phyloP scores from a whole-genome alignment of 2,113 vertebrate species.

The Urocolius indicus region DNA sequence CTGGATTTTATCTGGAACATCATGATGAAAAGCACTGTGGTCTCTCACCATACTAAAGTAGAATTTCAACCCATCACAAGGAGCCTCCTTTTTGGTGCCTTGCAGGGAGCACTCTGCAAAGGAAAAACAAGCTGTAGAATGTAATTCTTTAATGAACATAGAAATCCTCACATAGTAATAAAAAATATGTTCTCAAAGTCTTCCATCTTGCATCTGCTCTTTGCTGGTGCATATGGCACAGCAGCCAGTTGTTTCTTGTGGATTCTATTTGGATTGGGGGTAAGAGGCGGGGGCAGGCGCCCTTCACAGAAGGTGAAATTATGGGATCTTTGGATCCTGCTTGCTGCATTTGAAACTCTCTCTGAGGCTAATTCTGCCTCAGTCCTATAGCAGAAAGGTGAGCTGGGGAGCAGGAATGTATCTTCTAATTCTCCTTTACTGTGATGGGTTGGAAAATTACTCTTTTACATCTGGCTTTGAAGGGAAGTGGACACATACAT shows the following conservation, averaged over 20 bases:
- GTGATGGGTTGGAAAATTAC: not conserved
- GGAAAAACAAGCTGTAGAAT: not conserved
- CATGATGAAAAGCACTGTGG: not conserved
- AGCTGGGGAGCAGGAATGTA: not conserved
- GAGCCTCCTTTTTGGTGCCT: not conserved
- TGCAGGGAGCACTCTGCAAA: not conserved
- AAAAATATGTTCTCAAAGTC: not conserved
- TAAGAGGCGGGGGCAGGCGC: not conserved
- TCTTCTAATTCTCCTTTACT: not conserved
- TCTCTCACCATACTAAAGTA: not conserved
- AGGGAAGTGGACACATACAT: not conserved
- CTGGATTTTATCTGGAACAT: not conserved
- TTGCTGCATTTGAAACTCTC: not conserved
- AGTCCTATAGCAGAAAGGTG: not conserved
- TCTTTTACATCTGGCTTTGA: not conserved
- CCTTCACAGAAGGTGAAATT: not conserved
- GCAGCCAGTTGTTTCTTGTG: not conserved
- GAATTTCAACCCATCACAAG: not conserved
- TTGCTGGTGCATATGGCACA: not conserved
- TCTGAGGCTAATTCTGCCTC: not conserved
- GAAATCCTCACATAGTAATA: not conserved
- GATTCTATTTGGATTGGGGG: not conserved
- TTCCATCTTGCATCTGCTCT: not conserved
- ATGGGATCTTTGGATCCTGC: not conserved
- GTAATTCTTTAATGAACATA: not conserved